A percentile compares a stretch with the other conserved stretches of the same genome.
These are phyloP conservation scores for Chymomyza caudatula DNA, from an alignment of 2,888 invertebrate genomes.

Conservation along the genomic window DNA sequence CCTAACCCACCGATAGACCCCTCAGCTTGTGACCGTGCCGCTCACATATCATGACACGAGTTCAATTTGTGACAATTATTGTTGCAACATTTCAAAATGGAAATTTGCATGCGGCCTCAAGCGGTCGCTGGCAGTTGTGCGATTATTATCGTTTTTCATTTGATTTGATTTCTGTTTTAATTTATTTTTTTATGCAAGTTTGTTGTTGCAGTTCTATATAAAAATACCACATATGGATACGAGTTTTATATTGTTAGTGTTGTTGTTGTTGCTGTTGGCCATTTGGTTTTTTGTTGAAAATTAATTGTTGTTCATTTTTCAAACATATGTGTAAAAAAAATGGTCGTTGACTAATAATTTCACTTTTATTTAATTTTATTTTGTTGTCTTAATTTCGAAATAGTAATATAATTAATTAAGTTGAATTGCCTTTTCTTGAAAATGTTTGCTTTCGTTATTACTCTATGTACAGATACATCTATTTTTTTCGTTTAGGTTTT, in stretches of 20 bases:
- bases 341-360: conserved; percentile 60
- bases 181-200: conserved; percentile 28
- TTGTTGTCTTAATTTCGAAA: conserved; percentile 18
- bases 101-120: conserved; percentile 51
- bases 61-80: conserved; percentile 76
- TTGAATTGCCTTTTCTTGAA: too few relatives aligned
- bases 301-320: conserved; percentile 62
- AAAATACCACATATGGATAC: conserved; percentile 42
- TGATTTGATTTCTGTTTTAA: conserved; percentile 38
- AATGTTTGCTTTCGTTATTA: not conserved
- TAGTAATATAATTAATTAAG: too few relatives aligned
- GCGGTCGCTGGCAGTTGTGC: conserved; percentile 47
- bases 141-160: conserved; percentile 55
- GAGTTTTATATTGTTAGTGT: conserved; percentile 4
- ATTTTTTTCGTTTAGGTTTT: too few relatives aligned
- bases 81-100: conserved; percentile 73
- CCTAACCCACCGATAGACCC: not conserved
- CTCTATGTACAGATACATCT: too few relatives aligned
- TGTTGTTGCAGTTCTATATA: conserved; percentile 14
- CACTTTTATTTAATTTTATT: conserved; percentile 42
- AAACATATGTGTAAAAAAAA: conserved; percentile 13
- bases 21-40: conserved; percentile 17
- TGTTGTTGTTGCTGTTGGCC: conserved; percentile 12
- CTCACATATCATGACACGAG: conserved; percentile 74
- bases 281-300: conserved; percentile 44